Conservation (phyloP, 2,888 invertebrate species). For the Agriopis aurantiaria region DNA sequence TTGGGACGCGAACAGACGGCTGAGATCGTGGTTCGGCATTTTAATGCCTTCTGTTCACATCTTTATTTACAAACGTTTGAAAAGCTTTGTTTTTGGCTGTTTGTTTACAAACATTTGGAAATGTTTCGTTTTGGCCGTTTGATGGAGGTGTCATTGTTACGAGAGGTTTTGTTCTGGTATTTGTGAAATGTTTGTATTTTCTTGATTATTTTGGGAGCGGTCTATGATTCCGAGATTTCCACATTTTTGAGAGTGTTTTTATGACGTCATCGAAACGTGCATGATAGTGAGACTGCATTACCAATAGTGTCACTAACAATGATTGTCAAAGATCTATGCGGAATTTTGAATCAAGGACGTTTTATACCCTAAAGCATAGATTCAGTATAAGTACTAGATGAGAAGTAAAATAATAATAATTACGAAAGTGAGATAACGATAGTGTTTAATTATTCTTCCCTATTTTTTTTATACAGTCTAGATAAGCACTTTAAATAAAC, state of each 20-base stretch:
- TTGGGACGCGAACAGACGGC: slow-evolving; percentile 28
- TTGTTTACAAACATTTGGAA: slow-evolving; percentile 15
- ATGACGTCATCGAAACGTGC: not conserved
- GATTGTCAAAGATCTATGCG: too few species aligned
- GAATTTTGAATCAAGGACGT: too few species aligned
- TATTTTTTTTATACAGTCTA: too few species aligned
- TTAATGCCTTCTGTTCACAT: slow-evolving; percentile 42
- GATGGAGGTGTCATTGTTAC: slow-evolving; percentile 12
- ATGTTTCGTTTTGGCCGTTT: slow-evolving; percentile 10
- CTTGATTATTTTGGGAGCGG: slow-evolving; percentile 1
- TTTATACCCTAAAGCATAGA: too few species aligned
- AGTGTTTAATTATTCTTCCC: too few species aligned
- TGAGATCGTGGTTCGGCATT: slow-evolving; percentile 40
- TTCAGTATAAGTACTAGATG: too few species aligned
- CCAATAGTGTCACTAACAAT: too few species aligned
- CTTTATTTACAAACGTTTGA: slow-evolving; percentile 20
- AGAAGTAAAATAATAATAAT: too few species aligned
- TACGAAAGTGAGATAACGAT: too few species aligned
- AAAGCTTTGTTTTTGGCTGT: slow-evolving; percentile 10
- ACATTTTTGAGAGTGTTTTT: not conserved
- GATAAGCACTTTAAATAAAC: too few species aligned
- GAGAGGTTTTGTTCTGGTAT: slow-evolving; percentile 12
- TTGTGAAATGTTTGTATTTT: not conserved
- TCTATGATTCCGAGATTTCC: slow-evolving; percentile 4
- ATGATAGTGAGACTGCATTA: too few species aligned